Evolutionary conservation across 2,797 vertebrate genomes (phyloP).

Genomic region (Enteromius viviparus): DNA sequence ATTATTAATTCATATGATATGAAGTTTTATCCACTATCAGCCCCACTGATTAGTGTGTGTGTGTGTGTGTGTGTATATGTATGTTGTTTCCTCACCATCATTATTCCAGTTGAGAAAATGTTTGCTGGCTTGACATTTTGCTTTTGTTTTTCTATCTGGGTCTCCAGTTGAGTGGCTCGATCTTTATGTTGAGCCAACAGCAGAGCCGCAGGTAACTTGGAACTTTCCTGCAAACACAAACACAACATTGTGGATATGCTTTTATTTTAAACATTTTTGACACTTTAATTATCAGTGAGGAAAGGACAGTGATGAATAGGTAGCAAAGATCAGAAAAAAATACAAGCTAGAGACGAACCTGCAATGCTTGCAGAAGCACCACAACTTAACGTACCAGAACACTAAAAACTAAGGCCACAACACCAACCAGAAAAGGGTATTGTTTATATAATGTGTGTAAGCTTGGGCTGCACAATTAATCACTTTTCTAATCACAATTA

Average conservation of each 20-base stretch:
- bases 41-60: background rate
- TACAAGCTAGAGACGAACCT: background rate
- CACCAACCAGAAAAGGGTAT: background rate
- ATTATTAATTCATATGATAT: background rate
- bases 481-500: too few relatives aligned
- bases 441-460: background rate
- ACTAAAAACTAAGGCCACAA: background rate
- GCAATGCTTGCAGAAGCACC: background rate
- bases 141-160: constrained; percentile 90
- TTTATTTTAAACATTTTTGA: background rate
- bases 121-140: constrained; percentile 86
- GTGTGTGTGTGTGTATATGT: background rate
- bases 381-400: background rate
- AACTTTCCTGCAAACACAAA: constrained; percentile 84
- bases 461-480: too few relatives aligned
- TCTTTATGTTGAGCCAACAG: constrained; percentile 95
- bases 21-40: background rate
- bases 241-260: constrained; percentile 5
- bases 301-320: background rate
- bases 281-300: background rate
- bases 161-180: constrained; percentile 88
- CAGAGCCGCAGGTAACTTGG: constrained; percentile 89
- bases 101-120: constrained; percentile 95
- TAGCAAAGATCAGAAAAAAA: background rate
- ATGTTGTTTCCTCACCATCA: constrained; percentile 84